These are phyloP conservation scores for Poecile atricapillus DNA, from an alignment of 2,113 vertebrate genomes.

Conservation along the genomic window DNA sequence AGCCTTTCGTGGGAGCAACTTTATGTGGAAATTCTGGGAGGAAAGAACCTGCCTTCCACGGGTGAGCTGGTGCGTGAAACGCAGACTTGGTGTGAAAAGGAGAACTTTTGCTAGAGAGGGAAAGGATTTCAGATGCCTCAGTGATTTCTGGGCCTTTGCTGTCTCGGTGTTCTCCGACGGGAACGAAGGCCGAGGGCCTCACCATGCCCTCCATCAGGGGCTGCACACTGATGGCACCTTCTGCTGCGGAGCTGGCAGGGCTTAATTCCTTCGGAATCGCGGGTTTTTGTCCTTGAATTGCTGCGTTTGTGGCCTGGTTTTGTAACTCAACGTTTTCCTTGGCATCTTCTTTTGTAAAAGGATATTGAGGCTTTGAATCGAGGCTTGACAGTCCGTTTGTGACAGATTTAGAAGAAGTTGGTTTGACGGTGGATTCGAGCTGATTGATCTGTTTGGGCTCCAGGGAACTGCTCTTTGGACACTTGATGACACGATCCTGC, in stretches of 20 bases:
- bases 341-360: slow-evolving; percentile 66
- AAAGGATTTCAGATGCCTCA: slow-evolving; percentile 54
- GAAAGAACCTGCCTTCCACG: slow-evolving; percentile 77
- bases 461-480: slow-evolving; percentile 52
- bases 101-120: slow-evolving; percentile 59
- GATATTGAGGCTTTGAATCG: slow-evolving; percentile 63
- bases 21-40: slow-evolving; percentile 76
- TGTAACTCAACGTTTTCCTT: slow-evolving; percentile 72
- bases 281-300: slow-evolving; percentile 60
- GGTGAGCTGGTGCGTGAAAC: slow-evolving; percentile 75
- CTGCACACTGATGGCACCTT: slow-evolving; percentile 23
- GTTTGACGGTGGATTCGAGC: slow-evolving; percentile 41
- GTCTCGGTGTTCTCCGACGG: slow-evolving; percentile 74
- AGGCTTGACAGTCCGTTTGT: slow-evolving; percentile 38
- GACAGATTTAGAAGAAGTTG: slow-evolving; percentile 46
- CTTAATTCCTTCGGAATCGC: slow-evolving; percentile 28
- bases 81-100: slow-evolving; percentile 72
- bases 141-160: slow-evolving; percentile 59
- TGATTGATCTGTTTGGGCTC: slow-evolving; percentile 69
- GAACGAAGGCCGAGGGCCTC: slow-evolving; percentile 85
- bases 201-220: slow-evolving; percentile 54
- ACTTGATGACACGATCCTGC: slow-evolving; percentile 78
- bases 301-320: slow-evolving; percentile 3
- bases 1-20: slow-evolving; percentile 66
- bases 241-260: not conserved